Evolutionary conservation across 2,797 vertebrate species (phyloP).

Genomic region (Galagoides demidoff): DNA sequence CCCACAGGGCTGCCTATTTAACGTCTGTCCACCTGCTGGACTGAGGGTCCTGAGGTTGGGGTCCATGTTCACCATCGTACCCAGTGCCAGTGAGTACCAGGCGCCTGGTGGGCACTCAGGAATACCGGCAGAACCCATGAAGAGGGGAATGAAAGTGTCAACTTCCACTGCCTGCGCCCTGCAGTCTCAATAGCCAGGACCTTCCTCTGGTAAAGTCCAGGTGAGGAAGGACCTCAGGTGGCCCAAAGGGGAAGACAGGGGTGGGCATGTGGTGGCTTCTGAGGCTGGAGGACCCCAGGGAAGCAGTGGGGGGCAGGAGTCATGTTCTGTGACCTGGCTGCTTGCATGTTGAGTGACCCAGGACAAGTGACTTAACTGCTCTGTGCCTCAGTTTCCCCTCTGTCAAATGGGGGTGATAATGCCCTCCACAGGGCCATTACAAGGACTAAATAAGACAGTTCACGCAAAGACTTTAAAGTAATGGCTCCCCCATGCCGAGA

Average conservation of each 20-base stretch:
- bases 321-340: neutral
- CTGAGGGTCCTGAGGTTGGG: neutral
- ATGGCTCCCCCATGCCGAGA: accelerated
- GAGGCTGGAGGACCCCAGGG: neutral
- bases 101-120: accelerated
- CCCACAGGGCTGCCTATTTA: accelerated
- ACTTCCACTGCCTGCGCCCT: accelerated
- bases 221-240: neutral
- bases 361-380: accelerated
- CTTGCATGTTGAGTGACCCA: neutral
- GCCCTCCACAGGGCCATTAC: accelerated
- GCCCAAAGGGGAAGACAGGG: neutral
- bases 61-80: neutral
- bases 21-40: accelerated
- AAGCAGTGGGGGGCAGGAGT: no score
- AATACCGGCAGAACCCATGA: no score
- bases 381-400: neutral
- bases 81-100: neutral
- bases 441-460: no score
- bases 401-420: neutral
- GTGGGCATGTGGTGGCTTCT: neutral
- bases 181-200: no score
- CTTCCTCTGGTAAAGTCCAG: no score
- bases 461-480: no score
- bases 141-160: neutral